phyloP scores from a whole-genome alignment of 2,797 vertebrate species.

The Pitangus sulphuratus region DNA sequence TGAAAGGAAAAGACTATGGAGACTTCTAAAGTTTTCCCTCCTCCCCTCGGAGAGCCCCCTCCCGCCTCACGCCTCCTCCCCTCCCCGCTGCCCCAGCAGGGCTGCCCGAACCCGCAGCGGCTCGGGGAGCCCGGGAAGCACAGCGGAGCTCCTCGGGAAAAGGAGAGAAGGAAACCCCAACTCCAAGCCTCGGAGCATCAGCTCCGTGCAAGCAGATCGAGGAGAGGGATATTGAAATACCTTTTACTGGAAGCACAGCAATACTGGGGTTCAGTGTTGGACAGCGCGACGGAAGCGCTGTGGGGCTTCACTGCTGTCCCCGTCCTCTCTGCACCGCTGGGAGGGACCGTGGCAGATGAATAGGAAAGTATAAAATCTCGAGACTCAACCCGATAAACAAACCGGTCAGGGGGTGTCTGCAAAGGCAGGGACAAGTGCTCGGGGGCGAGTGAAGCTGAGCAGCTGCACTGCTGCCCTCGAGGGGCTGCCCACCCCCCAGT shows the following conservation, averaged over 20 bases:
- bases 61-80: neutral
- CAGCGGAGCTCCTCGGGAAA: neutral
- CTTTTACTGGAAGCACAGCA: neutral
- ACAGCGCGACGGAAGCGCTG: accelerated
- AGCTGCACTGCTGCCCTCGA: accelerated
- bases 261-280: neutral
- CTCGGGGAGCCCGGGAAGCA: neutral
- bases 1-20: slow-evolving; percentile 86
- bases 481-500: no score
- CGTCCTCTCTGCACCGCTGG: neutral
- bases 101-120: neutral
- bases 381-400: neutral
- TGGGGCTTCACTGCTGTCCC: neutral
- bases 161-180: neutral
- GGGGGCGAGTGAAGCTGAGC: neutral
- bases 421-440: neutral
- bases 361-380: neutral
- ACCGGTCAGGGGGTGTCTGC: neutral
- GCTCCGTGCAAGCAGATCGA: neutral
- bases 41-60: neutral
- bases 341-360: neutral
- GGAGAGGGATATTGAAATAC: neutral
- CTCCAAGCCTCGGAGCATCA: neutral
- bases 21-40: slow-evolving; percentile 69
- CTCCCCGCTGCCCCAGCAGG: neutral